Evolutionary conservation across 2,888 invertebrate genomes (phyloP), one percentile per base, ranked within the genome.

Genomic region (Acrocyrtus sp.): DNA sequence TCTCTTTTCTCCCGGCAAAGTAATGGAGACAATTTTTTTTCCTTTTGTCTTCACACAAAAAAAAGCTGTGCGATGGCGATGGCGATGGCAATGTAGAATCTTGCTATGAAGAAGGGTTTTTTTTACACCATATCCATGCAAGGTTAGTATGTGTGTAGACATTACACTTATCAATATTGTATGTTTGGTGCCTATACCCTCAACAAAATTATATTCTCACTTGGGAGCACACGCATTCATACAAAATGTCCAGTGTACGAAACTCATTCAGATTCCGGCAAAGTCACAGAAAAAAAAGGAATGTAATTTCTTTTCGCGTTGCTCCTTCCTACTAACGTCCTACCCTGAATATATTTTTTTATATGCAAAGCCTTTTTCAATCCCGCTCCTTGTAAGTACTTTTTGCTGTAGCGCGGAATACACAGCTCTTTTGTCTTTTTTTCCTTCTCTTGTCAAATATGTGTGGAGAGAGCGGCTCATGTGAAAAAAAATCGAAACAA

Each of bases 241-340:
- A 50, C 17, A n/a, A n/a, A n/a, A n/a, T n/a, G n/a, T 48, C 8
- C 3, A 39, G 6, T 47, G 51, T 8, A 51, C 3, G 15, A 51
- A 43, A 68, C 67, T 68, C 68, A 68, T 68, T 68, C 68, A 54
- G 60, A 68, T 68, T 68, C 67, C 51, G 22, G 43, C 17, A 45
- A 43, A 67, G 67, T 67, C 68, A 60, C 60, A n/a, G n/a, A n/a
- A 51, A 53, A 39, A 53, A 45, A 67, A 68, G 34, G 60, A 68
- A 68, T 60, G 68, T 60, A 68, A 68, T 60, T 68, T 51, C 17
- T 29, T 50, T 24, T 8, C n/a, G n/a, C n/a, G n/a, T n/a, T n/a
- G n/a, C n/a, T n/a, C n/a, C n/a, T n/a, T n/a, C n/a, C n/a, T n/a
- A n/a, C n/a, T n/a, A n/a, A n/a, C 12, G 2, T n/a, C 21, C 22